Evolutionary conservation across 1,140 invertebrate genomes (phyloP).

Genomic region (Drosophila ficusphila): DNA sequence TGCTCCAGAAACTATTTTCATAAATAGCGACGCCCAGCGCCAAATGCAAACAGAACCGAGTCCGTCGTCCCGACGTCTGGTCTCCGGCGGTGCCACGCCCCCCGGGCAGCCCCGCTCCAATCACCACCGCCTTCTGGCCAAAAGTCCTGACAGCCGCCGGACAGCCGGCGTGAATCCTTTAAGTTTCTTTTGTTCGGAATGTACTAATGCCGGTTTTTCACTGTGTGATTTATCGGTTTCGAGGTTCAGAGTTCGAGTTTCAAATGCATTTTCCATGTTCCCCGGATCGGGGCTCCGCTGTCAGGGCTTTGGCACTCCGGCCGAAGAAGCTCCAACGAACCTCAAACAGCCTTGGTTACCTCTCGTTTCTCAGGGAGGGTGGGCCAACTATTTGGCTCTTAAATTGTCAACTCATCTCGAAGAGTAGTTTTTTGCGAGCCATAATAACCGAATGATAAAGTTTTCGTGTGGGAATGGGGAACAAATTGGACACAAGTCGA

Average conservation of each 20-base stretch:
- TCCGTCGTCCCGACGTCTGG: slow-evolving; percentile 55
- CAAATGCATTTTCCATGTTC: slow-evolving; percentile 83
- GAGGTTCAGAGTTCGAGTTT: slow-evolving; percentile 80
- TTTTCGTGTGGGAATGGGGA: slow-evolving; percentile 40
- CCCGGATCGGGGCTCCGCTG: slow-evolving; percentile 13
- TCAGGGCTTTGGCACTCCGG: slow-evolving; percentile 17
- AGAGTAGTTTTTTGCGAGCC: slow-evolving; percentile 28
- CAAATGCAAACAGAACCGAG: slow-evolving; percentile 68
- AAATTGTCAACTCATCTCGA: slow-evolving; percentile 70
- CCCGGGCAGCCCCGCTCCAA: not conserved
- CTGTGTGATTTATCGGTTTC: slow-evolving; percentile 82
- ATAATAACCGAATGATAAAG: slow-evolving; percentile 65
- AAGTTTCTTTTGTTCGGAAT: slow-evolving; percentile 71
- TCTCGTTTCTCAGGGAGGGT: slow-evolving; percentile 37
- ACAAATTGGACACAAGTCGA: slow-evolving; percentile 26
- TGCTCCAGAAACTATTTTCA: slow-evolving; percentile 74
- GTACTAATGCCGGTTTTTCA: slow-evolving; percentile 82
- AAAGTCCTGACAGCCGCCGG: slow-evolving; percentile 41
- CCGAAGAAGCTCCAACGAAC: slow-evolving; percentile 49
- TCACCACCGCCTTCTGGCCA: slow-evolving; percentile 32
- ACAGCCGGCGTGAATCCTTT: slow-evolving; percentile 75
- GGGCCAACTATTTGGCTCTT: slow-evolving; percentile 63
- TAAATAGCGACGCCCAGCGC: slow-evolving; percentile 68
- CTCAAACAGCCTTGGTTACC: slow-evolving; percentile 65
- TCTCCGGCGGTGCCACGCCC: slow-evolving; percentile 2